Conservation (phyloP, 2,888 invertebrate species). For the Iphiclides podalirius region DNA sequence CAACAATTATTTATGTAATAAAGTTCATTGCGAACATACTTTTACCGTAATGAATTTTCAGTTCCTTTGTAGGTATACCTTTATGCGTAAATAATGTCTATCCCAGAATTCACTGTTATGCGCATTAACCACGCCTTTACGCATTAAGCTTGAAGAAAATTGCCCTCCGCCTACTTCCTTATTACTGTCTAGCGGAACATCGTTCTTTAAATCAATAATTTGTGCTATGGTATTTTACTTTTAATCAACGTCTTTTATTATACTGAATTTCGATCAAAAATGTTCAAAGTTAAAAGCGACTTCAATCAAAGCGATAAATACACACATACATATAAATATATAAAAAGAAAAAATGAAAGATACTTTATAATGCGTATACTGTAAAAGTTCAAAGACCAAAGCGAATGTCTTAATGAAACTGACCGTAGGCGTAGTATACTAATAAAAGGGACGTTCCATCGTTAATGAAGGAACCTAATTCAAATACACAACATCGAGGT, state of each 20-base stretch:
- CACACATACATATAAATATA: no score
- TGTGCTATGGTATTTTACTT: background rate
- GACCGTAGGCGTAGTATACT: no score
- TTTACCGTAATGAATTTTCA: background rate
- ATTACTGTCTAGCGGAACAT: conserved; percentile 16
- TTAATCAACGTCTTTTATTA: background rate
- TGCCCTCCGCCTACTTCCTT: conserved; percentile 25
- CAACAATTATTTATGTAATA: no score
- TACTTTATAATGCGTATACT: no score
- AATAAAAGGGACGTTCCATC: no score
- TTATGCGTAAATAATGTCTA: conserved; percentile 10
- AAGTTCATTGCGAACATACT: no score
- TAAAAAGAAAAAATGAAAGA: no score
- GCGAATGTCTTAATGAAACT: no score
- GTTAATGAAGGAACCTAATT: no score
- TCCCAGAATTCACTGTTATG: conserved; percentile 13
- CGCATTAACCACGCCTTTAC: conserved; percentile 16
- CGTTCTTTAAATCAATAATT: conserved; percentile 19
- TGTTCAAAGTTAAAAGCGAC: background rate
- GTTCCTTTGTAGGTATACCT: background rate
- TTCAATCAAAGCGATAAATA: background rate
- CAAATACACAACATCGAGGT: no score
- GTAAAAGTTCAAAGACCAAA: no score
- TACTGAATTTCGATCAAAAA: background rate
- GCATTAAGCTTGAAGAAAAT: conserved; percentile 22